phyloP scores from a whole-genome alignment of 2,797 vertebrate genomes.

The Dryobates pubescens region DNA sequence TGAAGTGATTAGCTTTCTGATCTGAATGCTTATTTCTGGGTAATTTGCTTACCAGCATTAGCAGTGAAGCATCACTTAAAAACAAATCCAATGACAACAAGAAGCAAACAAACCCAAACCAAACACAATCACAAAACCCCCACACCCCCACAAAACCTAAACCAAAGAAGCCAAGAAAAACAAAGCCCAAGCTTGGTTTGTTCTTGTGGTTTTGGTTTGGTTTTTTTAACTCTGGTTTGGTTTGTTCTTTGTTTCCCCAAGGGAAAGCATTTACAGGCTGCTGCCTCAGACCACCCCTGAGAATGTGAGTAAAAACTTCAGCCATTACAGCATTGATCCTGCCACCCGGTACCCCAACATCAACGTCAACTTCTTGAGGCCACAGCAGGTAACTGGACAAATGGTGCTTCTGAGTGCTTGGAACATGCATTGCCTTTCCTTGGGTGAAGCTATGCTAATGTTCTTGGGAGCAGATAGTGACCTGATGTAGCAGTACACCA shows the following conservation, averaged over 20 bases:
- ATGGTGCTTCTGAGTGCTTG: neutral
- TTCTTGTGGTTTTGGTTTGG: neutral
- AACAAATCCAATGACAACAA: too few relatives aligned
- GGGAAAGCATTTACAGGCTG: conserved; percentile 96
- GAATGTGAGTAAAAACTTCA: conserved; percentile 98
- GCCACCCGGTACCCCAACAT: conserved; percentile 98
- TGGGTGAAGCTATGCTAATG: neutral
- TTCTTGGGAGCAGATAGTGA: neutral
- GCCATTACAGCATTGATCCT: conserved; percentile 94
- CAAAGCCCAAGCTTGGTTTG: neutral
- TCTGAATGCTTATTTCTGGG: neutral
- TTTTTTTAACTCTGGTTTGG: neutral
- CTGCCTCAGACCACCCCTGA: conserved; percentile 97
- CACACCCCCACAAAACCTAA: neutral
- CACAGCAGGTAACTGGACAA: conserved; percentile 86
- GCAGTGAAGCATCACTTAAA: neutral
- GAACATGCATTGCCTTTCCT: neutral
- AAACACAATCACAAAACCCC: neutral
- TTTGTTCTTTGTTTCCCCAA: conserved; percentile 55
- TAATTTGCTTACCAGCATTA: neutral
- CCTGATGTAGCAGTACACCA: neutral
- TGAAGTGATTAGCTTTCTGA: neutral
- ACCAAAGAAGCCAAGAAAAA: neutral
- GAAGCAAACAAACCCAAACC: too few relatives aligned
- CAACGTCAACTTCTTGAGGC: conserved; percentile 90